A percentile compares a stretch with the other conserved stretches of the same genome.
These are phyloP conservation scores for Paracyprichromis sp. DNA, from an alignment of 2,113 vertebrate species.

Conservation along the genomic window DNA sequence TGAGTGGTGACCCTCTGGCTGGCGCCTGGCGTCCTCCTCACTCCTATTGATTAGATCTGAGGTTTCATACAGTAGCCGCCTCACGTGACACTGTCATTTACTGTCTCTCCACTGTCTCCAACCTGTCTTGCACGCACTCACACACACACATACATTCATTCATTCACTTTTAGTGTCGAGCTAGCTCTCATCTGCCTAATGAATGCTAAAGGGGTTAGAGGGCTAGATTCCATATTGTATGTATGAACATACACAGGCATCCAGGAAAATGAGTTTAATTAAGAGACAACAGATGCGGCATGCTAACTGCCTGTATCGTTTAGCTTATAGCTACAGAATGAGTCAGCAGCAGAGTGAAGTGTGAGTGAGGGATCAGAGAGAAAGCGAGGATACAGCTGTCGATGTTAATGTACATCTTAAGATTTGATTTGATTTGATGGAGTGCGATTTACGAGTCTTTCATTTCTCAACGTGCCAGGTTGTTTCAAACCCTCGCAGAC, in stretches of 20 bases:
- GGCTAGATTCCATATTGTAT: conserved; percentile 28
- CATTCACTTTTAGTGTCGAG: conserved; percentile 32
- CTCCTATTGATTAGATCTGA: conserved; percentile 73
- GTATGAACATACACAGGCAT: conserved; percentile 36
- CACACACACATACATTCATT: not conserved
- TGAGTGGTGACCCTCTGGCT: conserved; percentile 72
- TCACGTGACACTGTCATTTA: conserved; percentile 72
- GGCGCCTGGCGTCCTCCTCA: conserved; percentile 70
- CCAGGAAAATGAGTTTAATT: conserved; percentile 51
- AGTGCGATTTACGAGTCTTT: conserved; percentile 45
- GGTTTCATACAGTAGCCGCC: conserved; percentile 70
- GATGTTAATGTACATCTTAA: conserved; percentile 32
- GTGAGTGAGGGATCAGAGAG: conserved; percentile 49
- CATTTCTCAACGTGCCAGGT: conserved; percentile 43
- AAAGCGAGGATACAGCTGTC: conserved; percentile 51
- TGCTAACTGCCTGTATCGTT: conserved; percentile 48
- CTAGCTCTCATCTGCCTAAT: conserved; percentile 38
- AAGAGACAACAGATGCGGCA: conserved; percentile 58
- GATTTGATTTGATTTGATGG: conserved; percentile 54
- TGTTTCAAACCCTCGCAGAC: conserved; percentile 27
- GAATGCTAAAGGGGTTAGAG: conserved; percentile 46
- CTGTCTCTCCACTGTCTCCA: conserved; percentile 65
- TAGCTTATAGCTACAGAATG: conserved; percentile 49
- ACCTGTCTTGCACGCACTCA: conserved; percentile 40
- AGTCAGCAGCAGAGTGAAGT: conserved; percentile 55